These are phyloP conservation scores for Drosophila peninsularis DNA, from an alignment of 2,888 invertebrate genomes.

Conservation along the genomic window DNA sequence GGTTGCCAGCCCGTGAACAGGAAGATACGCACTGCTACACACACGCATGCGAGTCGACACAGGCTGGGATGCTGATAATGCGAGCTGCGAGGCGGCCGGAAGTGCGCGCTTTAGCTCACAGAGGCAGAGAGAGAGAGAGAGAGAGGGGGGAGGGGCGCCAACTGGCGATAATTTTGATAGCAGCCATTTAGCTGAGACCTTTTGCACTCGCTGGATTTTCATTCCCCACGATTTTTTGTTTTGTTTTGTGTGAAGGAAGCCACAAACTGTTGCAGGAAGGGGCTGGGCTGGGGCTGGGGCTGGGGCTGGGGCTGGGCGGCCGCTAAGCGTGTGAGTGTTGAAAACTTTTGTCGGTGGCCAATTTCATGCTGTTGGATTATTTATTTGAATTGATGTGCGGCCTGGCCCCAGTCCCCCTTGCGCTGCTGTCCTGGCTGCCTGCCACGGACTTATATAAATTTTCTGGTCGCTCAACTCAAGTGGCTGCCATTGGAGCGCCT, in stretches of 20 bases:
- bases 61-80: slow-evolving; percentile 48
- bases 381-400: slow-evolving; percentile 81
- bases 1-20: slow-evolving; percentile 26
- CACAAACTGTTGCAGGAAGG: slow-evolving; percentile 24
- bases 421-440: slow-evolving; percentile 32
- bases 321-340: slow-evolving; percentile 51
- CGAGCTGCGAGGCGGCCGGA: slow-evolving; percentile 54
- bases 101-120: slow-evolving; percentile 68
- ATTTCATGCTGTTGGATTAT: slow-evolving; percentile 78
- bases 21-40: slow-evolving; percentile 25
- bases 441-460: slow-evolving; percentile 67
- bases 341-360: slow-evolving; percentile 71
- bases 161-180: slow-evolving; percentile 72
- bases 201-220: slow-evolving; percentile 27
- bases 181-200: slow-evolving; percentile 59
- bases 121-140: neutral
- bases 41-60: slow-evolving; percentile 7
- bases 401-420: slow-evolving; percentile 9
- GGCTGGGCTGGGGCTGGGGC: slow-evolving; percentile 6
- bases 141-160: slow-evolving; percentile 14
- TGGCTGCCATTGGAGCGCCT: slow-evolving; percentile 42
- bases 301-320: slow-evolving; percentile 7
- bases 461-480: slow-evolving; percentile 61
- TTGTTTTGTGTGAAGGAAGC: slow-evolving; percentile 11
- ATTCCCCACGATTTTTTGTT: slow-evolving; percentile 8